These are phyloP conservation scores for Crenichthys baileyi DNA, from an alignment of 2,797 vertebrate species.

Conservation along the genomic window DNA sequence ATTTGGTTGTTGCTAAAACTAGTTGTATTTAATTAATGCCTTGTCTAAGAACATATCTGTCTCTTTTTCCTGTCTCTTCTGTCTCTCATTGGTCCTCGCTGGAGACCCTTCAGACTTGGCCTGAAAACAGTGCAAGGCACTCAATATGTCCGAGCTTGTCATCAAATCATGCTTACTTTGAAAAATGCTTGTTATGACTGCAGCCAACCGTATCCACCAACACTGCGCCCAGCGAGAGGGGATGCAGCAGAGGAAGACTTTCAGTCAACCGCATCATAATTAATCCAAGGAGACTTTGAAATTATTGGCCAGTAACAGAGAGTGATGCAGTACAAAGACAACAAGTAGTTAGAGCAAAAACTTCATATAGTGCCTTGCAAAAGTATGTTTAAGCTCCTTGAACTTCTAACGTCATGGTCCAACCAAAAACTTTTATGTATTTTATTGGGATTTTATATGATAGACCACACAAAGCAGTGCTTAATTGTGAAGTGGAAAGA, in stretches of 20 bases:
- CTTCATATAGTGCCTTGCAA: not conserved
- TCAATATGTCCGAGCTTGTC: conserved; percentile 73
- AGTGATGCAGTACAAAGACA: not conserved
- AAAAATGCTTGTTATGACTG: conserved; percentile 78
- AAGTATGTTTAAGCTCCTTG: not conserved
- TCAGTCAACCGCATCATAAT: conserved; percentile 59
- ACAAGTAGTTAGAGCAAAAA: not conserved
- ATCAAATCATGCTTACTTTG: conserved; percentile 70
- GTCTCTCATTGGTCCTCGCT: conserved; percentile 32
- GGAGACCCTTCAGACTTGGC: conserved; percentile 52
- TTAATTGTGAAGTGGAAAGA: not conserved
- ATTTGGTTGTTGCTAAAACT: conserved; percentile 41
- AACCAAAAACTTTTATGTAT: not conserved
- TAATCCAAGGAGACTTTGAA: conserved; percentile 60
- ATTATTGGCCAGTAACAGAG: conserved; percentile 13
- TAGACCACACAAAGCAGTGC: not conserved
- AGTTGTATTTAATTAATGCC: conserved; percentile 28
- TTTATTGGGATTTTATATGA: not conserved
- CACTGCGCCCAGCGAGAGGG: conserved; percentile 55
- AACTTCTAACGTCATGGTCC: not conserved
- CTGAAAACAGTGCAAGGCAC: conserved; percentile 63
- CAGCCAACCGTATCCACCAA: conserved; percentile 67
- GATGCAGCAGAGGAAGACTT: conserved; percentile 69
- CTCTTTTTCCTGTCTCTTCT: conserved; percentile 42
- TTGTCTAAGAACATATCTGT: conserved; percentile 32